Evolutionary conservation across 1,140 invertebrate genomes (phyloP).

Genomic region (Drosophila miranda): DNA sequence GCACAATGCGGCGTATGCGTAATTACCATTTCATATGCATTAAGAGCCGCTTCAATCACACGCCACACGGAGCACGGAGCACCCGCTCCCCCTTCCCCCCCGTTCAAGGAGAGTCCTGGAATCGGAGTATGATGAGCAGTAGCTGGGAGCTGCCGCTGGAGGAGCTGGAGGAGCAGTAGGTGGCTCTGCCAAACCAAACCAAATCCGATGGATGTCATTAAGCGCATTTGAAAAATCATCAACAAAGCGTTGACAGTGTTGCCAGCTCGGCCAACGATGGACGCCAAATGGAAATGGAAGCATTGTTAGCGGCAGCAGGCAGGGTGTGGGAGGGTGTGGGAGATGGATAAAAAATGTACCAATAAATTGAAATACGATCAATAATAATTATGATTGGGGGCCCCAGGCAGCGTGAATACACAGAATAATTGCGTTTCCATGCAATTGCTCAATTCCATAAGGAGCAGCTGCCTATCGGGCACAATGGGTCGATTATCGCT

Average conservation of each 20-base stretch:
- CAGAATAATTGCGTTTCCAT: conserved; percentile 79
- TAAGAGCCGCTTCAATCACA: conserved; percentile 69
- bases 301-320: conserved; percentile 40
- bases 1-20: conserved; percentile 75
- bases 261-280: conserved; percentile 24
- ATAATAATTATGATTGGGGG: conserved; percentile 72
- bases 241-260: conserved; percentile 56
- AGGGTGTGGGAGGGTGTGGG: background rate
- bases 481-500: conserved; percentile 44
- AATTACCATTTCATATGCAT: conserved; percentile 80
- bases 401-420: conserved; percentile 67
- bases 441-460: conserved; percentile 77
- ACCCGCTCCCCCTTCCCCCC: background rate
- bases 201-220: conserved; percentile 57
- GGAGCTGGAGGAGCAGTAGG: background rate
- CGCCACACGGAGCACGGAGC: conserved; percentile 18
- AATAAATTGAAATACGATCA: conserved; percentile 79
- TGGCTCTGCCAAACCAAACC: conserved; percentile 6
- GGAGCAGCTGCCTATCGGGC: conserved; percentile 56
- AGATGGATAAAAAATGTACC: conserved; percentile 65
- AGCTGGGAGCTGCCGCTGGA: background rate
- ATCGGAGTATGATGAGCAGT: background rate
- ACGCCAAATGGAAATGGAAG: conserved; percentile 42
- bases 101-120: background rate
- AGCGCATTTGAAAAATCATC: conserved; percentile 80